A percentile compares a stretch with the other conserved stretches of the same genome.
Conservation (phyloP, 2,888 invertebrate genomes). For the Drosophila helvetica region DNA sequence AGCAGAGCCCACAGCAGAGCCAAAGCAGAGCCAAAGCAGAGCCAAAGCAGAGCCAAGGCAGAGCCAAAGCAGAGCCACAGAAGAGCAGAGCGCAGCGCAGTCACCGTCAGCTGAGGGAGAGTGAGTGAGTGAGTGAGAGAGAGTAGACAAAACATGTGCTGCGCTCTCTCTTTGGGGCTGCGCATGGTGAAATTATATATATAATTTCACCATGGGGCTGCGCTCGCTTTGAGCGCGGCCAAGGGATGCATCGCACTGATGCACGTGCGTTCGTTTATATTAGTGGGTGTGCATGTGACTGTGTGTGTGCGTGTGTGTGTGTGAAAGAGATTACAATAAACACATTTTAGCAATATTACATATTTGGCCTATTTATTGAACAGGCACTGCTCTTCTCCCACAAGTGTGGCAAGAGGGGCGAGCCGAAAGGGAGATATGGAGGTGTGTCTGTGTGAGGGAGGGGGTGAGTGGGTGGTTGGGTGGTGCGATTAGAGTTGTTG, state of each 20-base stretch:
- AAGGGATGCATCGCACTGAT: conserved; percentile 67
- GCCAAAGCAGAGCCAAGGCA: no score
- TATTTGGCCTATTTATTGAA: conserved; percentile 77
- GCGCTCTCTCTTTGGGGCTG: conserved; percentile 29
- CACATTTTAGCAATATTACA: conserved; percentile 77
- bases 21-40: no score
- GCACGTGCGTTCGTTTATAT: conserved; percentile 58
- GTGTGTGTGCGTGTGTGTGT: conserved; percentile 31
- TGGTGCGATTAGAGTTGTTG: conserved; percentile 29
- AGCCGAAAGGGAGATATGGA: background rate
- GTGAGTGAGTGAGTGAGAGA: conserved; percentile 2
- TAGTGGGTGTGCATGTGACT: conserved; percentile 3
- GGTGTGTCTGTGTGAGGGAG: background rate
- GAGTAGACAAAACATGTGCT: conserved; percentile 5
- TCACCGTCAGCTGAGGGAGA: conserved; percentile 10
- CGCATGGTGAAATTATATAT: no score
- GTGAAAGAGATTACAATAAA: conserved; percentile 73
- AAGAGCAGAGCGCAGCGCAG: conserved; percentile 10
- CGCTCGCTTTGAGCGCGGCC: conserved; percentile 26
- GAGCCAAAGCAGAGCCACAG: no score
- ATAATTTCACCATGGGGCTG: no score
- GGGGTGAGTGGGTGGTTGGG: no score
- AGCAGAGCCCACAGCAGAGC: no score
- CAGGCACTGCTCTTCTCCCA: conserved; percentile 37
- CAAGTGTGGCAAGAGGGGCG: background rate